Evolutionary conservation across 2,113 vertebrate species (phyloP), one percentile per base, ranked within the genome.

Genomic region (Polypterus senegalus): DNA sequence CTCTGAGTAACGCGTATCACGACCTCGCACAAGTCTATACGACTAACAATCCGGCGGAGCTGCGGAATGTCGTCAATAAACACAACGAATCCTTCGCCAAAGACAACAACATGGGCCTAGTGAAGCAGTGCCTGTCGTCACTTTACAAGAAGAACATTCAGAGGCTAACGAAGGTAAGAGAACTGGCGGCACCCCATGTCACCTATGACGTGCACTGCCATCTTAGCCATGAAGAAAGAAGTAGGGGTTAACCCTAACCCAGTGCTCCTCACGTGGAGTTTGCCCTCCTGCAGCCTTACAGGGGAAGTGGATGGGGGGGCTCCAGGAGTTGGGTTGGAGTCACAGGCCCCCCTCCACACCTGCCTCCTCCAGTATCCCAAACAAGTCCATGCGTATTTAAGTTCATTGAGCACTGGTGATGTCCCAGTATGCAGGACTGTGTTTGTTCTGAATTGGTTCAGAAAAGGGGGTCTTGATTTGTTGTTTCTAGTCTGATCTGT

Each of bases 71-170:
- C 77, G 93, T 97, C 77, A 94, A 79, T 79, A 98, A 94, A 82
- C 95, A 98, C 85, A 89, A 85, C 4, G 96, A 98, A 75, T 88
- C 87, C 0, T 97, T 97, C 69, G 85, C 89, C 62, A 84, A 93
- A 6, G 96, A 99, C 79, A 98, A 85, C 85, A 99, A 99, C 73
- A 95, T 92, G 66, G 96, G 96, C 44, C 83, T 99, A 81, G 95
- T 97, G 73, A 98, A 98, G 67, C 96, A 99, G 68, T 98, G 95
- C 76, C 79, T 98, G 75, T 97, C 95, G 9, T 98, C 96, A 48
- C 89, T 98, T 44, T 99, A 98, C 78, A 99, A 99, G 85, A 99
- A 99, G 85, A 99, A 99, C 75, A 99, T 99, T 70, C 96, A 99
- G 78, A 89, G 95, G 86, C 80, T 99, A 77, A 99, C 96, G 63